Evolutionary conservation across 2,797 vertebrate genomes (phyloP), one percentile per base, ranked within the genome.

Genomic region (Sciurus vulgaris): DNA sequence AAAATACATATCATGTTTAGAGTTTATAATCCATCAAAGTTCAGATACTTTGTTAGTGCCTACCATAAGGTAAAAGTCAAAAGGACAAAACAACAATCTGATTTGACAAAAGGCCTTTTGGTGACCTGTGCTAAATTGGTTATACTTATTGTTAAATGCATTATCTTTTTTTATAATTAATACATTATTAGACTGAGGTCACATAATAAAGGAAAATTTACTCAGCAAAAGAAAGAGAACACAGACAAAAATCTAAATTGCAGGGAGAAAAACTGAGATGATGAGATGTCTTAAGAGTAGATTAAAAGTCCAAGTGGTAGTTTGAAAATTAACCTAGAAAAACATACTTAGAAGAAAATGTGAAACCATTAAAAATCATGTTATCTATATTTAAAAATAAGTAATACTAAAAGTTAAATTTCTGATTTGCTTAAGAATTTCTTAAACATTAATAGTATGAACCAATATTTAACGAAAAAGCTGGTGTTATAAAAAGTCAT

Each of bases 1-100:
- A 98, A 98, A 98, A 98, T 98, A 98, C 98, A 98, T 98, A 98
- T 98, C 98, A 98, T 98, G 98, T 98, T 98, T 98, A 98, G 98
- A 98, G 97, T 98, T 98, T 98, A 98, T 98, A 98, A 98, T 98
- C 98, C 97, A 98, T 98, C 98, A 98, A 98, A 97, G 97, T 98
- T 98, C 96, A 98, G 96, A 98, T 98, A 98, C 96, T 98, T 97
- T 98, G 97, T 98, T 98, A 98, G 98, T 98, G 97, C 96, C 97
- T 97, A 98, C 97, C 98, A 98, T 98, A 98, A 98, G 98, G 97
- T 98, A 98, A 98, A 98, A 98, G 98, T 98, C 98, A 98, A 98
- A 98, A 98, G 98, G 98, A 99, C 98, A 98, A 98, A 98, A 98
- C 97, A 98, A 98, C 98, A 98, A 98, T 98, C 97, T 97, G 97